Evolutionary conservation across 2,797 vertebrate genomes (phyloP).

Genomic region (Calcarius lapponicus): DNA sequence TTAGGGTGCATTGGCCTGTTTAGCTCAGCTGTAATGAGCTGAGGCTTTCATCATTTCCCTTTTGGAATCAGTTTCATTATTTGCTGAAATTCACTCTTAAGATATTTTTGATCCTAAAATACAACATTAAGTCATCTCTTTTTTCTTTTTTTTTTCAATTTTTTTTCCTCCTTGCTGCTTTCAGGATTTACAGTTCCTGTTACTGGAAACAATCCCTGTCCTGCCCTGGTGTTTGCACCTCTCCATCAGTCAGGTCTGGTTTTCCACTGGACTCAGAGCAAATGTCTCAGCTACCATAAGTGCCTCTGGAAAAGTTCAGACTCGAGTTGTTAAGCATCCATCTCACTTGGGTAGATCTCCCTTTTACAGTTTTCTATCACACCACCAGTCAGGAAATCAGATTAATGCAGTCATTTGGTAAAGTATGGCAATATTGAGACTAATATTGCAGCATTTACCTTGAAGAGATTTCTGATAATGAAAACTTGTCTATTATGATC

Average conservation of each 20-base stretch:
- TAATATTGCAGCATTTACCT: conserved; percentile 1
- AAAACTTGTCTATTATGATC: background rate
- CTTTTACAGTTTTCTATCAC: background rate
- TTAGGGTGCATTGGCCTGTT: conserved; percentile 10
- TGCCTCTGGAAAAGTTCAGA: background rate
- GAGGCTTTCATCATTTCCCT: conserved; percentile 34
- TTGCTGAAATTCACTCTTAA: background rate
- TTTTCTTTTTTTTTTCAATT: background rate
- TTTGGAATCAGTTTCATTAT: conserved; percentile 5
- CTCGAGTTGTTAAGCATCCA: background rate
- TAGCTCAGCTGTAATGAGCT: conserved; percentile 25
- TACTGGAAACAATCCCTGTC: background rate
- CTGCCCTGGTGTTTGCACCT: background rate
- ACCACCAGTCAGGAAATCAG: background rate
- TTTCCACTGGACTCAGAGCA: background rate
- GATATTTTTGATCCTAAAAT: background rate
- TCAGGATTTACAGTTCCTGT: background rate
- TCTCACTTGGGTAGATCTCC: background rate
- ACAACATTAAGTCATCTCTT: background rate
- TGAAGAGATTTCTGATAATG: background rate
- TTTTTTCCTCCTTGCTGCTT: background rate
- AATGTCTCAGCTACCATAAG: background rate
- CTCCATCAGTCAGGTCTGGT: background rate
- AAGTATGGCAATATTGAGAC: background rate
- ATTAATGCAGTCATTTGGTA: background rate